A percentile compares a stretch with the other conserved stretches of the same genome.
phyloP scores from a whole-genome alignment of 2,113 vertebrate genomes.

The Marcusenius ussheri region DNA sequence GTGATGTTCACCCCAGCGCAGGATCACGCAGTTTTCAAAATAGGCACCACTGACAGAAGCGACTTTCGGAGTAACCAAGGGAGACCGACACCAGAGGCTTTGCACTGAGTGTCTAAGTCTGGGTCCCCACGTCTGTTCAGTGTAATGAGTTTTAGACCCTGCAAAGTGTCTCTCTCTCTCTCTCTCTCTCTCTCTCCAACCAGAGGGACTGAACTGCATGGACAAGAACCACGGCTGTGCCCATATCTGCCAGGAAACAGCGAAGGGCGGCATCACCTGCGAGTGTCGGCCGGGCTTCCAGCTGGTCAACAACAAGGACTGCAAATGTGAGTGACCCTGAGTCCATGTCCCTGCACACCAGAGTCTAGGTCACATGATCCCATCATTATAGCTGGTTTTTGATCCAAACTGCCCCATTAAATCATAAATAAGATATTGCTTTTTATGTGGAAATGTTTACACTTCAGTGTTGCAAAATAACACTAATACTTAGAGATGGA shows the following conservation, averaged over 20 bases:
- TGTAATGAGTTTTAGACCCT: background rate
- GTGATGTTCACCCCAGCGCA: background rate
- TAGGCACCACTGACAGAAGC: background rate
- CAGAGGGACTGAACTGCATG: slow-evolving; percentile 89
- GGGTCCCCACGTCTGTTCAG: background rate
- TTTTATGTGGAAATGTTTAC: background rate
- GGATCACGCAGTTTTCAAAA: background rate
- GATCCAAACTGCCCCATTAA: background rate
- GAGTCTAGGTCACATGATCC: background rate
- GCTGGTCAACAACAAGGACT: slow-evolving; percentile 93
- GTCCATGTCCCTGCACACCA: background rate
- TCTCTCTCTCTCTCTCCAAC: slow-evolving; percentile 40
- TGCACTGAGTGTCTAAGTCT: background rate
- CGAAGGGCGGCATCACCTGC: slow-evolving; percentile 88
- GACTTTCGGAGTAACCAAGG: background rate
- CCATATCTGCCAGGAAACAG: slow-evolving; percentile 91
- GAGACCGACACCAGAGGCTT: background rate
- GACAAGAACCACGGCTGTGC: slow-evolving; percentile 97
- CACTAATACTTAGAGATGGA: background rate
- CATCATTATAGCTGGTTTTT: background rate
- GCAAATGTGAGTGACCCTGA: slow-evolving; percentile 76
- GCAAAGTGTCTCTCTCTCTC: background rate
- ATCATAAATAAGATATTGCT: background rate
- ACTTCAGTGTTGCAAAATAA: background rate
- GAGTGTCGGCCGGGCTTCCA: slow-evolving; percentile 95